Conservation (phyloP, 2,888 invertebrate genomes). For the Crocallis elinguaria region DNA sequence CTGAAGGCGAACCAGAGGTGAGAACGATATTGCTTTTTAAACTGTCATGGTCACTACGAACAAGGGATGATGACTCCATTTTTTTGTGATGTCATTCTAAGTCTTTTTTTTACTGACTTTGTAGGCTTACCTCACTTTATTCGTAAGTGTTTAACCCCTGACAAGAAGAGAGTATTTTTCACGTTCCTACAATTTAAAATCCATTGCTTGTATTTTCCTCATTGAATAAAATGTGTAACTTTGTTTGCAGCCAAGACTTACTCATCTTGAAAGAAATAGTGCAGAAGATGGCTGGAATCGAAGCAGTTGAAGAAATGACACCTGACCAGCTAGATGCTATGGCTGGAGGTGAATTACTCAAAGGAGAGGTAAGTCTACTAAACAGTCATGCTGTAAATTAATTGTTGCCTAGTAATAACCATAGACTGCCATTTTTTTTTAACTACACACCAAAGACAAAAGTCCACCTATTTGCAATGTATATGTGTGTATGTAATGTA, state of each 20-base stretch:
- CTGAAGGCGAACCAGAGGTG: slow-evolving; percentile 98
- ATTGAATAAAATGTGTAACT: neutral
- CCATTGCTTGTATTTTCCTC: neutral
- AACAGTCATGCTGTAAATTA: too few species aligned
- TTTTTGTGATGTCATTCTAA: neutral
- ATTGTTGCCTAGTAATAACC: too few species aligned
- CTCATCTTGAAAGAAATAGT: slow-evolving; percentile 98
- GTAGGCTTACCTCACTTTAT: too few species aligned
- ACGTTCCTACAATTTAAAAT: too few species aligned
- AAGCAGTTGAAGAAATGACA: slow-evolving; percentile 98
- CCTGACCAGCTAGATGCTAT: slow-evolving; percentile 98
- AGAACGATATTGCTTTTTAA: neutral
- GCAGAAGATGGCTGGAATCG: slow-evolving; percentile 99
- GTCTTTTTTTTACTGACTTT: neutral
- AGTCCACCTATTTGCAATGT: too few species aligned
- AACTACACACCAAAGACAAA: too few species aligned
- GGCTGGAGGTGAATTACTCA: slow-evolving; percentile 97
- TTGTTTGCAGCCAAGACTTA: slow-evolving; percentile 89
- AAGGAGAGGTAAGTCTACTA: slow-evolving; percentile 90
- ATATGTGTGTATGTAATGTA: too few species aligned
- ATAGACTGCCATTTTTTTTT: too few species aligned
- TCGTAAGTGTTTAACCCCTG: too few species aligned
- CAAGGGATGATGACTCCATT: neutral
- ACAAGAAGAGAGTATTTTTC: too few species aligned
- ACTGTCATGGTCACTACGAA: neutral